These are phyloP conservation scores for Phrynosoma platyrhinos DNA, from an alignment of 2,113 vertebrate species.

Conservation along the genomic window DNA sequence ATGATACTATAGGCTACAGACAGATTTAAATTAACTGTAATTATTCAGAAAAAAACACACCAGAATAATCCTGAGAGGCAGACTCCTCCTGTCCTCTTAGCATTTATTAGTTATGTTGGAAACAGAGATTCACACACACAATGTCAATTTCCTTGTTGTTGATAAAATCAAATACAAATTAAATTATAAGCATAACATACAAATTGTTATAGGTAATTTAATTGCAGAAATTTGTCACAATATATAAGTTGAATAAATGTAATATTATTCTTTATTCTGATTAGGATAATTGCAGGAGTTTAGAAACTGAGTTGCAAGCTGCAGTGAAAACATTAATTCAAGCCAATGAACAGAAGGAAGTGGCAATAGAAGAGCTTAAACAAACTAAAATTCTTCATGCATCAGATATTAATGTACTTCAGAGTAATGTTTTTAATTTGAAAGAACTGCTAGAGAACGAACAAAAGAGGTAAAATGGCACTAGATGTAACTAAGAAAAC, in stretches of 20 bases:
- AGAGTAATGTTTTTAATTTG: slow-evolving; percentile 73
- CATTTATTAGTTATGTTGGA: no score
- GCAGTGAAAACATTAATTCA: slow-evolving; percentile 75
- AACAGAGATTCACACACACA: no score
- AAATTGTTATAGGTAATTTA: slow-evolving; percentile 39
- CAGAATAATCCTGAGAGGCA: no score
- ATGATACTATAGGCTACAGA: no score
- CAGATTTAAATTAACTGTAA: no score
- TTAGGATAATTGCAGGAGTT: slow-evolving; percentile 76
- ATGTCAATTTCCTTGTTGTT: not conserved
- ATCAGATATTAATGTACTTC: slow-evolving; percentile 75
- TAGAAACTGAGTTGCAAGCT: slow-evolving; percentile 78
- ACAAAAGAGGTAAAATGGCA: slow-evolving; percentile 79
- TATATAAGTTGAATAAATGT: not conserved
- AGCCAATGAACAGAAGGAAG: slow-evolving; percentile 80
- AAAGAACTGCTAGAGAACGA: slow-evolving; percentile 79
- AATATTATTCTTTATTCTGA: slow-evolving; percentile 52
- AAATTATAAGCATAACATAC: not conserved
- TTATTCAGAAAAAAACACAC: no score
- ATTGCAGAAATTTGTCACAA: slow-evolving; percentile 36
- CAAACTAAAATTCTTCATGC: slow-evolving; percentile 75
- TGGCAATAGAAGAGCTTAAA: slow-evolving; percentile 79
- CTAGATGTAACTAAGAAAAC: not conserved
- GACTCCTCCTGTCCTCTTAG: no score
- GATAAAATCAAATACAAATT: slow-evolving; percentile 25